Base-by-base conservation (phyloP, 2,797 vertebrate species). In the Helarctos malayanus region DNA sequence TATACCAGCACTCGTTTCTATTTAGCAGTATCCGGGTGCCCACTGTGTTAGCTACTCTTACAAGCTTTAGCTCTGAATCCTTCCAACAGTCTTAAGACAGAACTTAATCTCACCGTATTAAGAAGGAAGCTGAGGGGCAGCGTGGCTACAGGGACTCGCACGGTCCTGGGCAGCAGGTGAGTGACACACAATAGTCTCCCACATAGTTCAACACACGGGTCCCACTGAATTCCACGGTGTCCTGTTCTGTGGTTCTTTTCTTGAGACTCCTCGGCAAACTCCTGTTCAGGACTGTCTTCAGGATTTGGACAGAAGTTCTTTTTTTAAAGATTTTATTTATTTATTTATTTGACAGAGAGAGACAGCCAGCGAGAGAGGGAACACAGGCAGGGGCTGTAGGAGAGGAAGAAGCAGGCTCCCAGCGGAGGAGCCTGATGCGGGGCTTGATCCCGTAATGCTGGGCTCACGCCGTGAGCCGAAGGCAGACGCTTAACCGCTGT, bases 81-180 rank as follows among this genome's bases (percentile, higher is more conserved):
- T 79, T 80, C 52, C 41, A 96, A 32, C 90, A 82, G 38, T 85
- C 92, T 81, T 68, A 91, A 87, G 71, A 49, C 16, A 32, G 80
- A 69, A 69, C 23, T 29, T 38, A 81, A 19, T 29, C 41, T 35
- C 12, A 11, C 10, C 45, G 35, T n/a, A 18, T 79, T 91, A 71
- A 82, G 29, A 92, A 49, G 45, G 63, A 95, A 95, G 92, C 38
- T 76, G 59, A 79, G 29, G 59, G 13, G 59, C 27, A 79, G 47
- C 75, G 76, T 27, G 52, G 79, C n/a, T 12, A 80, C 38, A 10
- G 75, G 45, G 59, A 93, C 41, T 59, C 65, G 45, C 47, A 10
- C 5, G 35, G 88, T 73, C 88, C 49, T 2, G 1, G 14, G 23
- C 23, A 90, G 78, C 71, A 38, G 29, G 27, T 23, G 41, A 69